phyloP scores from a whole-genome alignment of 2,113 vertebrate genomes.

The Rhinogobius similis region DNA sequence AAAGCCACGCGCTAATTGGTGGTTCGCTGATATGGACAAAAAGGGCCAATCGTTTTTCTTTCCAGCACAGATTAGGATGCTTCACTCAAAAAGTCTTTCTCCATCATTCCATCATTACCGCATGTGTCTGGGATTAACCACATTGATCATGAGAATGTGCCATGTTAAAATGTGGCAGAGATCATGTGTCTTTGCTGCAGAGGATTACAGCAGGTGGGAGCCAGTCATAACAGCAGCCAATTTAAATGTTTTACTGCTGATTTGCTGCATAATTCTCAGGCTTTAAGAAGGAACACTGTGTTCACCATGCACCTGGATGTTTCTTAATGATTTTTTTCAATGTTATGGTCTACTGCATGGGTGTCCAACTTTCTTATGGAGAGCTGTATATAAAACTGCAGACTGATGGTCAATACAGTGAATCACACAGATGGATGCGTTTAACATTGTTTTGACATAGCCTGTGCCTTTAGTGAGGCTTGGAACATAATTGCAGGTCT shows the following conservation, averaged over 20 bases:
- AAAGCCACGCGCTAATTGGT: constrained; percentile 43
- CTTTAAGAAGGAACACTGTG: constrained; percentile 1
- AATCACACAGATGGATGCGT: too few species aligned
- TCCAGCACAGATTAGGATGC: constrained; percentile 43
- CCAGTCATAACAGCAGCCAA: neutral
- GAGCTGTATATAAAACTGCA: too few species aligned
- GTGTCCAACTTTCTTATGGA: too few species aligned
- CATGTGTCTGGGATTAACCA: neutral
- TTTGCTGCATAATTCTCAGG: neutral
- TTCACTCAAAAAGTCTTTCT: constrained; percentile 25
- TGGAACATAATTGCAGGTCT: too few species aligned
- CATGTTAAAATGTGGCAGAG: neutral
- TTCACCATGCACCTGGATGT: neutral
- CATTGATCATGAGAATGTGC: neutral
- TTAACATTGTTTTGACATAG: too few species aligned
- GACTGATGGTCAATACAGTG: too few species aligned
- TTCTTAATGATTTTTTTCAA: too few species aligned
- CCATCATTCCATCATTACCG: neutral
- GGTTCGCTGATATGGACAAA: constrained; percentile 28
- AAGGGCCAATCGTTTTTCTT: constrained; percentile 25
- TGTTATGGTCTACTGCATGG: too few species aligned
- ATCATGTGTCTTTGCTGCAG: neutral
- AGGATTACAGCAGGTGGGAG: neutral
- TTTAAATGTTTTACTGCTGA: neutral
- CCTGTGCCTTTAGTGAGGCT: too few species aligned